These are phyloP conservation scores for Stenurella melanura DNA, from an alignment of 2,888 invertebrate species.

Conservation along the genomic window DNA sequence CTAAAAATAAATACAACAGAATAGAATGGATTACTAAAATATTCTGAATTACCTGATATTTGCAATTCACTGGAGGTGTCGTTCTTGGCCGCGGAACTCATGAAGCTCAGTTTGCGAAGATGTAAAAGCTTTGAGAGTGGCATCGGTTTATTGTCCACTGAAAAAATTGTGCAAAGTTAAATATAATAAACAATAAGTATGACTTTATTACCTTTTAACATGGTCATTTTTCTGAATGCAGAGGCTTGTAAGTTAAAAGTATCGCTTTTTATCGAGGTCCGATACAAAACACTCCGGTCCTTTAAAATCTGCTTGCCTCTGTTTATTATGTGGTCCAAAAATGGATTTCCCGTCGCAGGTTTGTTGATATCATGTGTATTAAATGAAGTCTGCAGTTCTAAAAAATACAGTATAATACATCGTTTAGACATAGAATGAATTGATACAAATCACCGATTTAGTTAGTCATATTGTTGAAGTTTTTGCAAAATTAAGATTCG, in stretches of 20 bases:
- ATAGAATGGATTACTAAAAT: slow-evolving; percentile 19
- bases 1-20: slow-evolving; percentile 50
- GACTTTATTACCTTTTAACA: slow-evolving; percentile 33
- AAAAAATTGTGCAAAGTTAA: slow-evolving; percentile 22
- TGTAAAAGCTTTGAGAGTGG: slow-evolving; percentile 55
- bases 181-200: not conserved
- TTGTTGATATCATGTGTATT: not conserved
- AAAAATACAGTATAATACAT: no score
- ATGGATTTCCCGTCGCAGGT: slow-evolving; percentile 48
- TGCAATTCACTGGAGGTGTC: slow-evolving; percentile 54
- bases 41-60: slow-evolving; percentile 56
- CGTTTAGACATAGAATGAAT: no score
- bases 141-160: slow-evolving; percentile 48
- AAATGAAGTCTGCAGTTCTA: not conserved
- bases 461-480: not conserved
- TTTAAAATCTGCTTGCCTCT: slow-evolving; percentile 66
- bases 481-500: no score
- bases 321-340: slow-evolving; percentile 62
- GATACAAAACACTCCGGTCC: slow-evolving; percentile 68
- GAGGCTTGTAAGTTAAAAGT: slow-evolving; percentile 30
- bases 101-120: slow-evolving; percentile 53
- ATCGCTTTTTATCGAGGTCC: slow-evolving; percentile 58
- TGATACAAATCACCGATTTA: not conserved
- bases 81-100: slow-evolving; percentile 41
- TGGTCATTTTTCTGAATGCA: slow-evolving; percentile 25